A percentile compares a stretch with the other conserved stretches of the same genome.
Conservation (phyloP, 2,888 invertebrate genomes). For the Cephus rjabovi region DNA sequence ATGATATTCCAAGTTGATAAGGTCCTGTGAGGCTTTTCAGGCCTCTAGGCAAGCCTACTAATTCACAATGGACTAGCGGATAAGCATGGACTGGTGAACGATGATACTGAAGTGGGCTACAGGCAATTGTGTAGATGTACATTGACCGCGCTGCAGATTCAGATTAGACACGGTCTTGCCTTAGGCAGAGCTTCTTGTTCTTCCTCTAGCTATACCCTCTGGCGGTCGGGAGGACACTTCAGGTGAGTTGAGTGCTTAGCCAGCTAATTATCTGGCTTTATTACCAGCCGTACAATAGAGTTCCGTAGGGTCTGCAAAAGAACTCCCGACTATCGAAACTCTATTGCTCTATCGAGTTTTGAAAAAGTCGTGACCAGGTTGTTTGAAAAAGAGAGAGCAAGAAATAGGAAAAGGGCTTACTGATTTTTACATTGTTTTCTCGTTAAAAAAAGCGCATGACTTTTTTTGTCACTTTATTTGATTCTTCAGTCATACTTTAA, state of each 20-base stretch:
- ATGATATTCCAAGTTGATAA: background rate
- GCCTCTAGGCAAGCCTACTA: background rate
- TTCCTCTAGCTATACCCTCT: background rate
- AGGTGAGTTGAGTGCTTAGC: slow-evolving; percentile 20
- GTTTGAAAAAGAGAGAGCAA: background rate
- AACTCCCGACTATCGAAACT: background rate
- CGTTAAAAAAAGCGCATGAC: too few relatives aligned
- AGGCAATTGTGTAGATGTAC: background rate
- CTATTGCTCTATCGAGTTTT: background rate
- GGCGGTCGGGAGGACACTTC: background rate
- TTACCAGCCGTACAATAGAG: slow-evolving; percentile 13
- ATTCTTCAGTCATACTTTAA: background rate
- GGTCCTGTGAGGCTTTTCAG: background rate
- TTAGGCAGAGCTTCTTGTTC: background rate
- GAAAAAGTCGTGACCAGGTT: background rate
- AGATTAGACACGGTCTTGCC: slow-evolving; percentile 28
- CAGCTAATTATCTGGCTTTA: slow-evolving; percentile 27
- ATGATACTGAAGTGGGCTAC: background rate
- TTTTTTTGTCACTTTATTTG: background rate
- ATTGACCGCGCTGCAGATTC: slow-evolving; percentile 13
- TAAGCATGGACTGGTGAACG: background rate
- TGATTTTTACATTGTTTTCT: too few relatives aligned
- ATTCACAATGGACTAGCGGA: background rate
- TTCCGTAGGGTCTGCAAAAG: background rate
- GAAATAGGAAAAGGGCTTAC: background rate